A percentile compares a stretch with the other conserved stretches of the same genome.
Conservation (phyloP, 1,140 invertebrate genomes). For the Monochamus saltuarius region DNA sequence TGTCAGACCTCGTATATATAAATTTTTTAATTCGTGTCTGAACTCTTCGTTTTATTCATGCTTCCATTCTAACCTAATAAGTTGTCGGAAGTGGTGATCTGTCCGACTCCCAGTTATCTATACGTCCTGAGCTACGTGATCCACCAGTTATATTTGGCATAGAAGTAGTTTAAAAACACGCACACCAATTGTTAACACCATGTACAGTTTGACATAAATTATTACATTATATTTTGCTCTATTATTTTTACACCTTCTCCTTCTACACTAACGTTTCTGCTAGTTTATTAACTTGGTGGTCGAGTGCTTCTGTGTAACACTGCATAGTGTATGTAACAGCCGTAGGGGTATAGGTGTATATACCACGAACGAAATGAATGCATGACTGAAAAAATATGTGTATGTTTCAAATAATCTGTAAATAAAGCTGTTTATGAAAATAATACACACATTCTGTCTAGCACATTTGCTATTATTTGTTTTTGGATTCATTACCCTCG, state of each 20-base stretch:
- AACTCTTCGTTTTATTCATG: too few relatives aligned
- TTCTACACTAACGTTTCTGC: not conserved
- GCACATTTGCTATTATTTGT: too few relatives aligned
- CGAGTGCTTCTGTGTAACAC: slow-evolving; percentile 8
- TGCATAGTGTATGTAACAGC: not conserved
- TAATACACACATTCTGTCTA: too few relatives aligned
- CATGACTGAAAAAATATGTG: too few relatives aligned
- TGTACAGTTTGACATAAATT: slow-evolving; percentile 26
- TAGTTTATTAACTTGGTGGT: slow-evolving; percentile 15
- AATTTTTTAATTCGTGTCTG: too few relatives aligned
- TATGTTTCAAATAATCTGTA: too few relatives aligned
- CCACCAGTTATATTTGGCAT: slow-evolving; percentile 12
- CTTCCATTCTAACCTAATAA: too few relatives aligned
- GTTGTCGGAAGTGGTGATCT: not conserved
- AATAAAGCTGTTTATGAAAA: too few relatives aligned
- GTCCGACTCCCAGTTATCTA: slow-evolving; percentile 3
- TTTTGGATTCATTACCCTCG: too few relatives aligned
- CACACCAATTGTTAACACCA: slow-evolving; percentile 22
- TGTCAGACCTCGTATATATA: too few relatives aligned
- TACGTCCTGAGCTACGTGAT: slow-evolving; percentile 12
- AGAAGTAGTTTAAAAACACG: slow-evolving; percentile 20
- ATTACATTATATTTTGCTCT: slow-evolving; percentile 25
- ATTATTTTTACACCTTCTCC: slow-evolving; percentile 23
- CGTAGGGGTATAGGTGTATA: not conserved
- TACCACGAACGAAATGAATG: too few relatives aligned